phyloP scores from a whole-genome alignment of 2,888 invertebrate species.

The Prenolepis imparis region DNA sequence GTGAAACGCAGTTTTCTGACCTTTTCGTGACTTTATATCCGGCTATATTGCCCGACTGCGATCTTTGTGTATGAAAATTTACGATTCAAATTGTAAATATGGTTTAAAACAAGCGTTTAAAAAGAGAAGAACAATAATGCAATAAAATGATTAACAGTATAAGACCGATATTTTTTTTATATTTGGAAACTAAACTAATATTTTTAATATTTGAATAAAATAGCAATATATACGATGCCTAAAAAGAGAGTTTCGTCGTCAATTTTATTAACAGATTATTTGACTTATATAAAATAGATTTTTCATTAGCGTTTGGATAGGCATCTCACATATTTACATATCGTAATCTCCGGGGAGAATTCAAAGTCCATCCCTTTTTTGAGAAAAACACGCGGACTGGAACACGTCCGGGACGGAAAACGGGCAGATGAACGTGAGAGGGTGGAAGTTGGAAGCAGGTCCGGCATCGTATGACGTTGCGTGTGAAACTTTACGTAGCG shows the following conservation, averaged over 20 bases:
- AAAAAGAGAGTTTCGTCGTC: not conserved
- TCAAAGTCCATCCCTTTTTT: constrained; percentile 75
- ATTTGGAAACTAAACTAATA: not conserved
- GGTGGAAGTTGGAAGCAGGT: constrained; percentile 80
- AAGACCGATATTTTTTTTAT: constrained; percentile 7
- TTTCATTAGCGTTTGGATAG: not conserved
- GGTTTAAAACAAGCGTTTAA: constrained; percentile 22
- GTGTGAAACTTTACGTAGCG: constrained; percentile 80
- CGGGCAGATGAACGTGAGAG: constrained; percentile 79
- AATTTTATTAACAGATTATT: not conserved
- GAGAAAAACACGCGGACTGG: constrained; percentile 76
- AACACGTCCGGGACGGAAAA: constrained; percentile 76
- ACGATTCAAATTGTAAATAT: constrained; percentile 61
- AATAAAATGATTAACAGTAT: constrained; percentile 38
- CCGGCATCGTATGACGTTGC: constrained; percentile 80
- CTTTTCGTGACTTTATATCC: constrained; percentile 55
- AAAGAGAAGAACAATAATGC: constrained; percentile 44
- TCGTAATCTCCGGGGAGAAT: constrained; percentile 63
- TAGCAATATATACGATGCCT: not conserved
- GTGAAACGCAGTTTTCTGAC: constrained; percentile 70
- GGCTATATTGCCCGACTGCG: constrained; percentile 34
- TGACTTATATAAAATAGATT: not conserved
- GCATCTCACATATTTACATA: constrained; percentile 17
- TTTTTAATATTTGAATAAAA: not conserved
- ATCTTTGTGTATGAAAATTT: not conserved